Base-by-base conservation (phyloP, 2,113 vertebrate genomes). In the Corythoichthys intestinalis region DNA sequence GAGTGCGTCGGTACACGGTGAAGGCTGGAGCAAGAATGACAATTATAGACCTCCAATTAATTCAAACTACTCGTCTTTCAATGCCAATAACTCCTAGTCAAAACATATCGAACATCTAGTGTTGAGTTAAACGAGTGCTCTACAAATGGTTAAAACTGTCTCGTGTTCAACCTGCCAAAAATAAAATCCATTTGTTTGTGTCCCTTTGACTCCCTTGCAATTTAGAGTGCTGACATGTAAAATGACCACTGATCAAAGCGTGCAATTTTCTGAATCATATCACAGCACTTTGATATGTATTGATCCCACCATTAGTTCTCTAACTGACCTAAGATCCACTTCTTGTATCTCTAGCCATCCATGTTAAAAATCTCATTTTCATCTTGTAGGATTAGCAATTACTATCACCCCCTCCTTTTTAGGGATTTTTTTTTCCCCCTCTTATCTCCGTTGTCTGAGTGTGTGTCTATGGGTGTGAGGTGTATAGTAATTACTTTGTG, bases 401-500 rank as follows among this genome's bases (percentile, higher is more conserved):
- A 73, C 37, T 66, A 14, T 60, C 12, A 47, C 41, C 50, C 72
- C 47, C 28, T 54, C 10, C 64, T 15, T 28, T 73, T 80, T 56
- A 34, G 20, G 38, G 13, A 62, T 28, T 28, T 28, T 44, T n/a
- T n/a, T 44, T 14, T 57, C 47, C 4, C 14, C 14, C 71, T 41
- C 37, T 14, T 28, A 54, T 49, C 48, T 46, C 20, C 35, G 20
- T 46, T 52, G 70, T 20, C 49, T 38, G 35, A 64, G 4, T 44
- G 10, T 46, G 38, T 37, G 41, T 4, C 13, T 35, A 47, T 76
- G 63, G 15, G 15, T 0, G 6, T 52, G 15, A 28, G 10, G 53
- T 56, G 53, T 72, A 77, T 74, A 82, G 80, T 77, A 66, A 77
- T 66, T 65, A 69, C 70, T 81, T 68, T 76, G 71, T 77, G 70